Evolutionary conservation across 2,797 vertebrate genomes (phyloP).

Genomic region (Anguilla marmorata): DNA sequence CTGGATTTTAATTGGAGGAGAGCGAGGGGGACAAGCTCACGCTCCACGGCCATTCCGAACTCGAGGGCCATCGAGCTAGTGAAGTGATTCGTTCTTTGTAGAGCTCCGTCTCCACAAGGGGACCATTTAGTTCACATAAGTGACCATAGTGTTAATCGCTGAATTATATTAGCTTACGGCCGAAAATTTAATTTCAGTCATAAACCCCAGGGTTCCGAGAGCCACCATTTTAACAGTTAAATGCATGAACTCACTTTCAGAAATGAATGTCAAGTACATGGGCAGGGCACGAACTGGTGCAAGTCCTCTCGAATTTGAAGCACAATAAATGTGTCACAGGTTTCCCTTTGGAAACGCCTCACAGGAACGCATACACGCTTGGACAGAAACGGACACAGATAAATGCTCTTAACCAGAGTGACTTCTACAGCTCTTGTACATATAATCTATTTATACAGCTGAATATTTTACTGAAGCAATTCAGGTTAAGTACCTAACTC

Average conservation of each 20-base stretch:
- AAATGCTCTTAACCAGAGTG: background rate
- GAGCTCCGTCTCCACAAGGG: background rate
- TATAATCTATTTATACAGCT: too few relatives aligned
- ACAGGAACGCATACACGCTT: slow-evolving; percentile 20
- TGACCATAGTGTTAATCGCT: background rate
- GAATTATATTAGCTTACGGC: background rate
- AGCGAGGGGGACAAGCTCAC: background rate
- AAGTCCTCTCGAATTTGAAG: too few relatives aligned
- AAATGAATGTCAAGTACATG: background rate
- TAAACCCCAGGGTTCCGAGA: background rate
- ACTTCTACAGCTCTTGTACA: background rate
- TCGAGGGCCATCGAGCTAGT: slow-evolving; percentile 8
- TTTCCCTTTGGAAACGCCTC: background rate
- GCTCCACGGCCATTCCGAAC: background rate
- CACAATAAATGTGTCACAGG: background rate
- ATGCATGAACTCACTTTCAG: background rate
- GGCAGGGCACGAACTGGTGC: background rate
- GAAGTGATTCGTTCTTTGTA: slow-evolving; percentile 12
- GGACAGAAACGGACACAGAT: background rate
- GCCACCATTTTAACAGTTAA: background rate
- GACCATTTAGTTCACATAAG: background rate
- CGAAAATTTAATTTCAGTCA: background rate
- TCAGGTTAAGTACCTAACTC: too few relatives aligned
- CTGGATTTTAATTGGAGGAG: background rate
- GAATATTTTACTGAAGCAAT: too few relatives aligned